Conservation (phyloP, 2,797 vertebrate species). For the Urophycis tenuis region DNA sequence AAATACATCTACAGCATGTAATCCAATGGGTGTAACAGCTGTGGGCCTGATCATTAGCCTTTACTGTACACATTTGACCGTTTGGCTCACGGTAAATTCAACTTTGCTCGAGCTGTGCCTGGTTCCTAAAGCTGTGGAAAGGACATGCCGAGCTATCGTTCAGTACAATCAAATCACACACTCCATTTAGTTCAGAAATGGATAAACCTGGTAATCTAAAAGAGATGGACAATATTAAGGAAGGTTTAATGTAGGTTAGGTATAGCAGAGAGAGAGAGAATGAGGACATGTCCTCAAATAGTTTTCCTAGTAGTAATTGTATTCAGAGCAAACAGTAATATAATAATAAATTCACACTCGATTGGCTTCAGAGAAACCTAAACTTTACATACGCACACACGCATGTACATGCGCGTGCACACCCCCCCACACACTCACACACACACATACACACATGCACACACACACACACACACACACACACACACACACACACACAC, state of each 20-base stretch:
- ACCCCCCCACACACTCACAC: no score
- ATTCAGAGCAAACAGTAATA: background rate
- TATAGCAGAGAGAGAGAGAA: background rate
- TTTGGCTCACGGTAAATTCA: background rate
- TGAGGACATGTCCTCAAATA: no score
- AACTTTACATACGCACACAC: background rate
- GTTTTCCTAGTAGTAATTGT: no score
- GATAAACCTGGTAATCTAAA: background rate
- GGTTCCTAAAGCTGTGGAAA: background rate
- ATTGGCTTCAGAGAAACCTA: background rate
- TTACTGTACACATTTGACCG: background rate
- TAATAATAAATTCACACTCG: background rate
- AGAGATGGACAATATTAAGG: background rate
- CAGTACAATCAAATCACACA: background rate
- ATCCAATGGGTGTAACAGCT: background rate
- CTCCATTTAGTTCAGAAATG: background rate
- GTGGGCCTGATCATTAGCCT: background rate
- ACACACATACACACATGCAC: no score
- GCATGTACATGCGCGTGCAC: no score
- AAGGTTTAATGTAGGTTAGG: background rate
- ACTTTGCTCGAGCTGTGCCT: background rate
- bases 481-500: background rate
- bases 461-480: no score
- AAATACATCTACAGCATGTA: background rate
- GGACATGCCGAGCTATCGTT: background rate